Evolutionary conservation across 2,888 invertebrate species (phyloP).

Genomic region (Conus canariensis): DNA sequence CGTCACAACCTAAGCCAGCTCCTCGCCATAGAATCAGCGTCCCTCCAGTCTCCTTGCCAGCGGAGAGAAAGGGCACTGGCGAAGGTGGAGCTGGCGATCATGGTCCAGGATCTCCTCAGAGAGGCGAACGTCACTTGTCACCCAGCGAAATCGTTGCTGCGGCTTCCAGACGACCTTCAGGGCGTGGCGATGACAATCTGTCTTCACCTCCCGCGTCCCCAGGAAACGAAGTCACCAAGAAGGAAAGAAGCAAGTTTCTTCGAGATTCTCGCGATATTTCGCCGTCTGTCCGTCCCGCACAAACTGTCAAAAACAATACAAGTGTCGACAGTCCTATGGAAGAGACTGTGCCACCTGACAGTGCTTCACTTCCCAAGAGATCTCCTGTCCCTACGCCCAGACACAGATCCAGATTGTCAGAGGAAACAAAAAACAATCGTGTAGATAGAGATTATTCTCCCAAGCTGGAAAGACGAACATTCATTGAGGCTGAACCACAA

Average conservation of each 20-base stretch:
- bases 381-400: slow-evolving; percentile 24
- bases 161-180: slow-evolving; percentile 37
- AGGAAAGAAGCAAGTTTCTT: background rate
- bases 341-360: background rate
- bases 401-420: background rate
- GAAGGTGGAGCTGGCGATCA: background rate
- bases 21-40: slow-evolving; percentile 30
- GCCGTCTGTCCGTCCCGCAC: background rate
- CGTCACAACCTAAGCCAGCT: slow-evolving; percentile 8
- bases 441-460: background rate
- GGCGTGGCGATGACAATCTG: slow-evolving; percentile 5
- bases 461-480: background rate
- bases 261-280: background rate
- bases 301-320: background rate
- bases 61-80: background rate
- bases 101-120: slow-evolving; percentile 12
- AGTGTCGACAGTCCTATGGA: slow-evolving; percentile 7
- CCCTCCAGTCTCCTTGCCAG: background rate
- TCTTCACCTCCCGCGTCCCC: slow-evolving; percentile 23
- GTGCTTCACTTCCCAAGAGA: background rate
- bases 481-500: background rate
- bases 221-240: background rate
- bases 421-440: background rate
- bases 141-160: slow-evolving; percentile 40
- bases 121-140: background rate